phyloP scores from a whole-genome alignment of 37 sponge, comb jelly and placozoan genomes.

The Ephydatia muelleri region DNA sequence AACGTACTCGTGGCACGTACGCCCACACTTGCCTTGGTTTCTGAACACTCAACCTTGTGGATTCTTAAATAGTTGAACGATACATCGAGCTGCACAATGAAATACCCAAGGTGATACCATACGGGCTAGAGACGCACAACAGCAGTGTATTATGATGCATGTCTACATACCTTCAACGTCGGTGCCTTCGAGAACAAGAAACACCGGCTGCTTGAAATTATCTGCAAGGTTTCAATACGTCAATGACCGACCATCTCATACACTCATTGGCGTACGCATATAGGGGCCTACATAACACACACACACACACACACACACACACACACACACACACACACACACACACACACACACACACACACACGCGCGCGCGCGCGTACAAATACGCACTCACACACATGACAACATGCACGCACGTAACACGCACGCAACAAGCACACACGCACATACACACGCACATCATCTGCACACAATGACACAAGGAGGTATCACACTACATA shows the following conservation, averaged over 20 bases:
- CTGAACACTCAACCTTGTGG: slow-evolving; percentile 42
- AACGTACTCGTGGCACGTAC: not conserved
- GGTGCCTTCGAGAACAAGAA: slow-evolving; percentile 34
- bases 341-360: not conserved
- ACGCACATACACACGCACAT: not conserved
- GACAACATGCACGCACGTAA: too few species aligned
- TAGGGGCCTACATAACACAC: too few species aligned
- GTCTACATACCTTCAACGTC: slow-evolving; percentile 33
- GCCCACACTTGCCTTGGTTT: slow-evolving; percentile 25
- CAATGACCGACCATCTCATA: not conserved
- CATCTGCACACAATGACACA: slow-evolving; percentile 2
- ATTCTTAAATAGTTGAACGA: slow-evolving; percentile 72
- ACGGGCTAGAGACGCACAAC: not conserved
- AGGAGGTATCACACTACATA: too few species aligned
- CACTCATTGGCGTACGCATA: too few species aligned
- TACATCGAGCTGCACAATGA: slow-evolving; percentile 49
- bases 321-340: not conserved
- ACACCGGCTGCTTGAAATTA: slow-evolving; percentile 56
- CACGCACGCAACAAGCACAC: not conserved
- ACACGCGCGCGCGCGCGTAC: not conserved
- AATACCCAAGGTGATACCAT: not conserved
- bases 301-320: not conserved
- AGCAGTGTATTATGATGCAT: not conserved
- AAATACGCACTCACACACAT: too few species aligned
- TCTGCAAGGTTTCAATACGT: slow-evolving; percentile 4